These are phyloP conservation scores for Lycaena phlaeas DNA, from an alignment of 2,888 invertebrate species.

Conservation along the genomic window DNA sequence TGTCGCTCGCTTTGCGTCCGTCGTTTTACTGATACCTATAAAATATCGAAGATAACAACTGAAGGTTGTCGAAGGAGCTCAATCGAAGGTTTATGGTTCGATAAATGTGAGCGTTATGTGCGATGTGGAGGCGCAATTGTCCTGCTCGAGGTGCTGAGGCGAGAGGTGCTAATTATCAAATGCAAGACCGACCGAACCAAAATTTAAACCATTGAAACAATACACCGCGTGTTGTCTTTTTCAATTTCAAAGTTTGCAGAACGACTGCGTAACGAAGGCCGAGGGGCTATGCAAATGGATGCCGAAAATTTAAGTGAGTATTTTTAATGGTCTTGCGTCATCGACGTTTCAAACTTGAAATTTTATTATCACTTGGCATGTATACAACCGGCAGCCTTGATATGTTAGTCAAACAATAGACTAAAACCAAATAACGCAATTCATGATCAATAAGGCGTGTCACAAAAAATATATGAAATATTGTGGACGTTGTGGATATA, in stretches of 20 bases:
- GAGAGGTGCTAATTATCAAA: constrained; percentile 70
- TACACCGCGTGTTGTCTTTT: constrained; percentile 63
- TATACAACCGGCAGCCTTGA: constrained; percentile 68
- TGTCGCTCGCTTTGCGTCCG: constrained; percentile 63
- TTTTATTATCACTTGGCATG: constrained; percentile 71
- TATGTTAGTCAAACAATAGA: constrained; percentile 70
- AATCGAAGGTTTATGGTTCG: constrained; percentile 64
- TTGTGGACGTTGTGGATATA: constrained; percentile 37
- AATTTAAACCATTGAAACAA: constrained; percentile 72
- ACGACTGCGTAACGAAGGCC: constrained; percentile 69
- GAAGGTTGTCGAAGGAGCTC: constrained; percentile 45
- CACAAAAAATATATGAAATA: constrained; percentile 46
- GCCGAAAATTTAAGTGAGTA: constrained; percentile 66
- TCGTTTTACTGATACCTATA: constrained; percentile 70
- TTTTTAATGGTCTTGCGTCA: constrained; percentile 72
- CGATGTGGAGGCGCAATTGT: constrained; percentile 32
- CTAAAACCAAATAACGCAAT: constrained; percentile 61
- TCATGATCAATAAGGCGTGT: constrained; percentile 58
- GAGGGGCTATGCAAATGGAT: constrained; percentile 64
- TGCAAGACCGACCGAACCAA: constrained; percentile 63
- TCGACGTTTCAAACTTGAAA: constrained; percentile 69
- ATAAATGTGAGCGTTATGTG: constrained; percentile 56
- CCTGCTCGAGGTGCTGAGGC: constrained; percentile 33
- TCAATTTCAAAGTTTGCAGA: constrained; percentile 70
- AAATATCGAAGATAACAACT: constrained; percentile 70